Base-by-base conservation (phyloP, 2,113 vertebrate species). In the Corythaixoides concolor region DNA sequence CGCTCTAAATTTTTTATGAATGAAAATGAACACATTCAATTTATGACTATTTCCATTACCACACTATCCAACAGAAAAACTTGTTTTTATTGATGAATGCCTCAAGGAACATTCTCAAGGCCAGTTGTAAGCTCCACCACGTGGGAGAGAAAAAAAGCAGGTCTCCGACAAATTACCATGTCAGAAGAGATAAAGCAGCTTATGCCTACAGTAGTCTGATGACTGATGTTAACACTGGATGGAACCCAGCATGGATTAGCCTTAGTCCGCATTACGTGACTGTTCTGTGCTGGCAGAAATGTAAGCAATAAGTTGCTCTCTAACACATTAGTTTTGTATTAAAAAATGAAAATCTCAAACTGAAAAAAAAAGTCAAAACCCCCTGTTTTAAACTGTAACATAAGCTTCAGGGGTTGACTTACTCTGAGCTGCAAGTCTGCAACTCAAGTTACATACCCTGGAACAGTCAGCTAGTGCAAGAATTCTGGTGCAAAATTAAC, bases 121-220 rank as follows among this genome's bases (percentile, higher is more conserved):
- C 70, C 30, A 89, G 69, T 67, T 90, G 68, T 35, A 90, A 93
- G 56, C 55, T 86, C 16, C 59, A 84, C 32, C 79, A 90, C 2
- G 11, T 24, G 50, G 58, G 37, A 91, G 37, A 95, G 24, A 86
- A 88, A 93, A n/a, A 95, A 94, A 91, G 52, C 91, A 93, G 49
- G n/a, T 76, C 75, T 88, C 88, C 93, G 85, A 97, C 93, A 97
- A 96, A 96, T 82, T 74, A 95, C 68, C 58, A 33, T 70, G 76
- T 85, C 85, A 91, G 50, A 81, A 69, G 72, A 97, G 92, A 97
- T 80, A 95, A 97, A 94, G 84, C 75, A 68, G 85, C 79, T 97
- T 94, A 96, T 78, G 8, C 58, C 73, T 75, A 83, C 68, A 80
- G 84, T 73, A 94, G 91, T 78, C 89, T 94, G 91, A 89, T 76